phyloP scores from a whole-genome alignment of 2,113 vertebrate species.

The Eidolon helvum region DNA sequence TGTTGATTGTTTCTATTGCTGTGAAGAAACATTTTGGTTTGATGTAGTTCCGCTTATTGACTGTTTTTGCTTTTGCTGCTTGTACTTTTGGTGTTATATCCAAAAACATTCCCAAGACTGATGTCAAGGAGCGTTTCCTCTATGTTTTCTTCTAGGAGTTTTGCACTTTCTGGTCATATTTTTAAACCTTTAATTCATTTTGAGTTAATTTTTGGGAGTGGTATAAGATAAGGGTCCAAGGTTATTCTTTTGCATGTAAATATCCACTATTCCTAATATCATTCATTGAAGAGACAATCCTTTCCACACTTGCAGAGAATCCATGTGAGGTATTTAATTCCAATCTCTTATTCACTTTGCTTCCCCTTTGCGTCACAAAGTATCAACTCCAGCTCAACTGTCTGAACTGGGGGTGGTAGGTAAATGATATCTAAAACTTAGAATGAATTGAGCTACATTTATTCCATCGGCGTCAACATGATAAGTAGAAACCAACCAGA shows the following conservation, averaged over 20 bases:
- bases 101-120: not conserved
- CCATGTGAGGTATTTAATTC: not conserved
- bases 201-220: not conserved
- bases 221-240: not conserved
- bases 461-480: not conserved
- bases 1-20: not conserved
- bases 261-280: not conserved
- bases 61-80: not conserved
- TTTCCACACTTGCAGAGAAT: not conserved
- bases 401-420: not conserved
- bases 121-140: not conserved
- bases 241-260: not conserved
- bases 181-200: not conserved
- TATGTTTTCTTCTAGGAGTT: not conserved
- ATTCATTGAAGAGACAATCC: not conserved
- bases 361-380: not conserved
- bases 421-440: not conserved
- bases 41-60: not conserved
- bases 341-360: not conserved
- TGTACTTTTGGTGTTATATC: not conserved
- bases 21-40: not conserved
- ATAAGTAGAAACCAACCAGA: not conserved
- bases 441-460: not conserved
- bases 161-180: not conserved
- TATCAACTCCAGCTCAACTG: not conserved